Base-by-base conservation (phyloP, 2,113 vertebrate species). In the Acanthochromis polyacanthus region DNA sequence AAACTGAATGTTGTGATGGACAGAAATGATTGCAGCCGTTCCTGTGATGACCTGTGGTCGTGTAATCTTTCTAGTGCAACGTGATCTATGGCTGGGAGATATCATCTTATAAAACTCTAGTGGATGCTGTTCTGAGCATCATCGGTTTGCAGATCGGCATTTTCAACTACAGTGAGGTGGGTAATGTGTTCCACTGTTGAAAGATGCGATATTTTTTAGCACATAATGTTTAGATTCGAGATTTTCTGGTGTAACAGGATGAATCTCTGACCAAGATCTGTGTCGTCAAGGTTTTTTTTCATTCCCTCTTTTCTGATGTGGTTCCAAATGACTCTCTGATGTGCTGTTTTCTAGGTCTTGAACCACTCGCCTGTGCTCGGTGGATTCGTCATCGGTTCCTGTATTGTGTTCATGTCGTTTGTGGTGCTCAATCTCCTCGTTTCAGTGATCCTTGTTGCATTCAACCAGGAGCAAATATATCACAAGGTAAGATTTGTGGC, bases 81-180 rank as follows among this genome's bases (percentile, higher is more conserved):
- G 30, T 97, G 83, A 92, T 97, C 70, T 98, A 96, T 80, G 97
- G 97, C 55, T 97, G 97, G 97, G 95, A 95, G 81, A 84, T 98
- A 25, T 86, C 50, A 53, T 97, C 97, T 0, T 99, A 98, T 69
- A 96, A 92, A 93, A 97, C 96, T 4, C 88, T 98, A 1, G 75
- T 88, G 1, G 94, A 96, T 38, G 92, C 97, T 0, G 93, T 95
- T 52, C 88, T 96, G 88, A 97, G 95, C 3, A 93, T 99, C 89
- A 92, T 98, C 86, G 93, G 95, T 78, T 93, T 99, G 85, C 97
- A 98, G 91, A 83, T 98, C 9, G 97, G 97, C 70, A 96, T 98
- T 87, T 99, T 99, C 89, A 96, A 98, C 92, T 99, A 97, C 0
- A 93, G 96, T 20, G 96, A 98, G 96, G 97, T 99, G 56, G 48